Conservation (phyloP, 2,888 invertebrate species). For the Anorthoa munda region DNA sequence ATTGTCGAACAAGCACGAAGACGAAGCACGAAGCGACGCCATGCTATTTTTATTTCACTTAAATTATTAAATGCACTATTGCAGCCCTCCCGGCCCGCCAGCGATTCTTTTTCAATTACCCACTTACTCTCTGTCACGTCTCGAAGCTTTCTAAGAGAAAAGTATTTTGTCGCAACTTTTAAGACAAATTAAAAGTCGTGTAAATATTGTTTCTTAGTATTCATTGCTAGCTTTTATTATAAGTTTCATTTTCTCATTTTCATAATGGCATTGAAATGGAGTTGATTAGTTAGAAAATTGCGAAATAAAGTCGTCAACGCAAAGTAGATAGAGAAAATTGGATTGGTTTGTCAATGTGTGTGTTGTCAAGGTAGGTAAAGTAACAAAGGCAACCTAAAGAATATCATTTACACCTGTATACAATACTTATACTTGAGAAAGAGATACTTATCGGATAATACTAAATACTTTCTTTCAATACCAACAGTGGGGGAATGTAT, state of each 20-base stretch:
- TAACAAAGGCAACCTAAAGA: not conserved
- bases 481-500: not conserved
- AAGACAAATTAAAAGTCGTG: constrained; percentile 43
- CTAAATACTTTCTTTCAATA: not conserved
- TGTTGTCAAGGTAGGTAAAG: not conserved
- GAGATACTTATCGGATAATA: not conserved
- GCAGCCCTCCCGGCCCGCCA: constrained; percentile 34
- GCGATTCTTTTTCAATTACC: constrained; percentile 67
- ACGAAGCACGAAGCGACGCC: constrained; percentile 23
- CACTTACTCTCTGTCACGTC: constrained; percentile 62
- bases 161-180: constrained; percentile 49
- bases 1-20: constrained; percentile 53
- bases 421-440: too few relatives aligned
- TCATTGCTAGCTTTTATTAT: constrained; percentile 36
- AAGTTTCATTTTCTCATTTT: constrained; percentile 42
- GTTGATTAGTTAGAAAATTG: constrained; percentile 23
- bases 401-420: not conserved
- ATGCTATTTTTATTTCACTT: constrained; percentile 61
- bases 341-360: constrained; percentile 21
- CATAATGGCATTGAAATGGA: constrained; percentile 17
- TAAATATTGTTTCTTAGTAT: constrained; percentile 44
- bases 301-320: constrained; percentile 5
- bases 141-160: constrained; percentile 33
- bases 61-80: constrained; percentile 67
- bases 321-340: constrained; percentile 11